These are phyloP conservation scores for Drosophila cracens DNA, from an alignment of 2,888 invertebrate genomes.

Conservation along the genomic window DNA sequence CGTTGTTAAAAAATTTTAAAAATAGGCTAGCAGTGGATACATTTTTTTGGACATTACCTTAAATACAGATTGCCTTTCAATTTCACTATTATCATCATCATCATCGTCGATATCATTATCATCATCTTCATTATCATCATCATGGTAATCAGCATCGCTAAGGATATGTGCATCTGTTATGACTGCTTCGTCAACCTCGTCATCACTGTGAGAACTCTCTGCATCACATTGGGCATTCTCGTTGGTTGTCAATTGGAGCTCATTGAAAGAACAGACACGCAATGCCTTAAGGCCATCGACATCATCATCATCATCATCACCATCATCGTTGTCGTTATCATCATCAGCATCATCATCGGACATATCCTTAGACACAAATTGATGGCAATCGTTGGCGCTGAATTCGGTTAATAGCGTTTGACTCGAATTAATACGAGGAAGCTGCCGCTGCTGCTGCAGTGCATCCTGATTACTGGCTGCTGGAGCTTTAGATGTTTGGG, in stretches of 20 bases:
- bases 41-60: slow-evolving; percentile 39
- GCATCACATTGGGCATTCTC: neutral
- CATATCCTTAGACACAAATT: slow-evolving; percentile 9
- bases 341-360: slow-evolving; percentile 12
- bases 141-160: slow-evolving; percentile 12
- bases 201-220: slow-evolving; percentile 15
- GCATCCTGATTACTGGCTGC: neutral
- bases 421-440: neutral
- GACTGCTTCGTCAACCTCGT: slow-evolving; percentile 19
- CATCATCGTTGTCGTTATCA: slow-evolving; percentile 1
- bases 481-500: slow-evolving; percentile 13
- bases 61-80: slow-evolving; percentile 42
- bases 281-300: slow-evolving; percentile 4
- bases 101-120: neutral
- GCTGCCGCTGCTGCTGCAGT: neutral
- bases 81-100: slow-evolving; percentile 21
- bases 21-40: neutral
- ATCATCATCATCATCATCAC: neutral
- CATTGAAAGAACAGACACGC: slow-evolving; percentile 14
- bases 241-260: slow-evolving; percentile 8
- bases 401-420: neutral
- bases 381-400: slow-evolving; percentile 1
- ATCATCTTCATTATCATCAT: slow-evolving; percentile 8
- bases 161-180: neutral
- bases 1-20: neutral